Conservation (phyloP, 2,113 vertebrate species). For the Campylomormyrus numenius region DNA sequence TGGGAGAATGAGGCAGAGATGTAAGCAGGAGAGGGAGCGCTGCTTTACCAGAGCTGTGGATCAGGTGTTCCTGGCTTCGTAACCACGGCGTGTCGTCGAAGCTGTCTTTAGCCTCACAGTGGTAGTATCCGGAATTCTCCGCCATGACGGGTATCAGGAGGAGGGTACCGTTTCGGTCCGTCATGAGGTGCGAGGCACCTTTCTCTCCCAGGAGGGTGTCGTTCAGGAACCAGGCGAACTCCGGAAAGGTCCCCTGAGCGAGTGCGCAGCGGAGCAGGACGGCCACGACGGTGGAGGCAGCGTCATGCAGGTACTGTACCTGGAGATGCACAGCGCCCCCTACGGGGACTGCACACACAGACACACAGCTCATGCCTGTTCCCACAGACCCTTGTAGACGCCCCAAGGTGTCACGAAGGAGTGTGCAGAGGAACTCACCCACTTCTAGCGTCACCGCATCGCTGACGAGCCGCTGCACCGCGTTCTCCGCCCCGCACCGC, state of each 20-base stretch:
- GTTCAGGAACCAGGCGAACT: slow-evolving; percentile 52
- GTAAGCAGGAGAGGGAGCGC: neutral
- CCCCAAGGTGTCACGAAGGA: neutral
- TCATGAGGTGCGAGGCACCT: neutral
- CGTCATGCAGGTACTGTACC: slow-evolving; percentile 51
- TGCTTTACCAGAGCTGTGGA: slow-evolving; percentile 48
- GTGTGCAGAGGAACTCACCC: slow-evolving; percentile 48
- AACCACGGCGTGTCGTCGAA: slow-evolving; percentile 53
- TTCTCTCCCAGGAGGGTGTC: slow-evolving; percentile 35
- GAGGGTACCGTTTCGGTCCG: slow-evolving; percentile 33
- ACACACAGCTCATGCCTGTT: neutral
- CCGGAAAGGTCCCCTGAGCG: slow-evolving; percentile 55
- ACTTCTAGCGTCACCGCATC: slow-evolving; percentile 48
- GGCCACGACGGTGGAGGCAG: slow-evolving; percentile 28
- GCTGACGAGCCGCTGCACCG: slow-evolving; percentile 42
- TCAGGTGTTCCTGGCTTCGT: slow-evolving; percentile 44
- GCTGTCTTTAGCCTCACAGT: slow-evolving; percentile 54
- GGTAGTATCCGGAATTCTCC: slow-evolving; percentile 50
- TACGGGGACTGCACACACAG: slow-evolving; percentile 45
- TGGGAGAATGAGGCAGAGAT: neutral
- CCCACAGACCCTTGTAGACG: neutral
- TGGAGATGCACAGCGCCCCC: slow-evolving; percentile 46
- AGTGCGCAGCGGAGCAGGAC: slow-evolving; percentile 46
- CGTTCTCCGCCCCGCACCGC: slow-evolving; percentile 47
- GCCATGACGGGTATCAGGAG: slow-evolving; percentile 37